phyloP scores from a whole-genome alignment of 2,888 invertebrate genomes.

The Phlogophora meticulosa region DNA sequence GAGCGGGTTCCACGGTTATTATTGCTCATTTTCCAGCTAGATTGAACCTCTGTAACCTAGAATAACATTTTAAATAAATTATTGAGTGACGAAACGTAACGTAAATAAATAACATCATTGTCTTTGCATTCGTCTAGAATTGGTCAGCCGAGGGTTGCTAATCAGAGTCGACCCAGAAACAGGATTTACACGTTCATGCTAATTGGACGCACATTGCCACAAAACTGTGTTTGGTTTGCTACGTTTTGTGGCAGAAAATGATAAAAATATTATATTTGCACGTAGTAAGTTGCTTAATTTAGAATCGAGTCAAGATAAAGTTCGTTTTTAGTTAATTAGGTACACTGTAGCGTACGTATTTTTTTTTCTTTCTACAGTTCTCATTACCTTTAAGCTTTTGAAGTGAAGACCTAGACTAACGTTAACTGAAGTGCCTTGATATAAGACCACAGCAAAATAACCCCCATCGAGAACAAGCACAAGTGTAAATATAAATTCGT shows the following conservation, averaged over 20 bases:
- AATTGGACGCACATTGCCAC: conserved; percentile 44
- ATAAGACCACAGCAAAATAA: neutral
- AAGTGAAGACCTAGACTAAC: conserved; percentile 8
- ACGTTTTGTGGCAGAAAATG: conserved; percentile 14
- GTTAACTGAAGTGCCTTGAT: neutral
- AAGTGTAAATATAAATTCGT: too few species aligned
- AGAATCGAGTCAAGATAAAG: too few species aligned
- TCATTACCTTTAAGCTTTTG: too few species aligned
- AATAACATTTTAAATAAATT: conserved; percentile 54
- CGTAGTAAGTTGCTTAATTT: too few species aligned
- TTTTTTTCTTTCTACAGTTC: too few species aligned
- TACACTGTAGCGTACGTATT: too few species aligned
- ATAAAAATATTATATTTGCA: conserved; percentile 2
- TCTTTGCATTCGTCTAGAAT: conserved; percentile 41
- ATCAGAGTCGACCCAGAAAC: conserved; percentile 61
- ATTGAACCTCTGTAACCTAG: conserved; percentile 46
- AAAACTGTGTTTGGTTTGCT: conserved; percentile 19
- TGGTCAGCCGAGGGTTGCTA: conserved; percentile 50
- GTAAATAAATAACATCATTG: conserved; percentile 12
- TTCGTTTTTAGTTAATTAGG: too few species aligned
- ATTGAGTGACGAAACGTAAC: conserved; percentile 24
- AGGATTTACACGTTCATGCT: conserved; percentile 45
- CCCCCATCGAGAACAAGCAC: neutral
- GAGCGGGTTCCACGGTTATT: conserved; percentile 55
- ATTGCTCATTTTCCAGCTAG: conserved; percentile 53